Percentiles rank a stretch among this genome's conserved stretches.
Conservation (phyloP, 2,797 vertebrate genomes). For the Nyctibius grandis region DNA sequence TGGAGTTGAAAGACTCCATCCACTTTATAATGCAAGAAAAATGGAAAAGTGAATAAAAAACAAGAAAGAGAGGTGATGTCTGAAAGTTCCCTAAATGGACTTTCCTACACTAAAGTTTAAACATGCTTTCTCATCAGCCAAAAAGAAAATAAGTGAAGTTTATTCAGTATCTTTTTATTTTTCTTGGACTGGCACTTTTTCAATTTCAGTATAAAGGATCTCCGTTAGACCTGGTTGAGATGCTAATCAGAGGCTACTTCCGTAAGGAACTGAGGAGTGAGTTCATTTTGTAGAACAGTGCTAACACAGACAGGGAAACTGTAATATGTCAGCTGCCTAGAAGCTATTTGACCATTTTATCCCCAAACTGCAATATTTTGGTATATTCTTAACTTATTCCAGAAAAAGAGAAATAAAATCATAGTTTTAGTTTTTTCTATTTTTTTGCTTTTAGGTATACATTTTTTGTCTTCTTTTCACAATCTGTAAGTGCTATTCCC, state of each 20-base stretch:
- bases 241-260: background rate
- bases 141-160: background rate
- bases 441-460: background rate
- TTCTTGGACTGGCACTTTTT: background rate
- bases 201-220: background rate
- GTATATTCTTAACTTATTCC: background rate
- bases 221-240: background rate
- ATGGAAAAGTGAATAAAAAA: background rate
- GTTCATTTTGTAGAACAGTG: background rate
- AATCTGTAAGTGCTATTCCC: background rate
- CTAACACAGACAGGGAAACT: background rate
- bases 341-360: background rate
- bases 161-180: background rate
- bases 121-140: rapidly evolving
- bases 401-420: background rate
- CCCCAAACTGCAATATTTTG: background rate
- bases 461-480: background rate
- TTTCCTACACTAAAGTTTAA: background rate
- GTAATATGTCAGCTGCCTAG: background rate
- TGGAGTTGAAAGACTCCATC: background rate
- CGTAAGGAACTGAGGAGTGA: background rate
- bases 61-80: background rate
- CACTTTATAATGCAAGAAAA: background rate
- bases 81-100: background rate
- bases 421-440: rapidly evolving